Percentiles rank a stretch among this genome's conserved stretches.
Evolutionary conservation across 37 sponge, comb jelly and placozoan species (phyloP).

Genomic region (Mnemiopsis leidyi): DNA sequence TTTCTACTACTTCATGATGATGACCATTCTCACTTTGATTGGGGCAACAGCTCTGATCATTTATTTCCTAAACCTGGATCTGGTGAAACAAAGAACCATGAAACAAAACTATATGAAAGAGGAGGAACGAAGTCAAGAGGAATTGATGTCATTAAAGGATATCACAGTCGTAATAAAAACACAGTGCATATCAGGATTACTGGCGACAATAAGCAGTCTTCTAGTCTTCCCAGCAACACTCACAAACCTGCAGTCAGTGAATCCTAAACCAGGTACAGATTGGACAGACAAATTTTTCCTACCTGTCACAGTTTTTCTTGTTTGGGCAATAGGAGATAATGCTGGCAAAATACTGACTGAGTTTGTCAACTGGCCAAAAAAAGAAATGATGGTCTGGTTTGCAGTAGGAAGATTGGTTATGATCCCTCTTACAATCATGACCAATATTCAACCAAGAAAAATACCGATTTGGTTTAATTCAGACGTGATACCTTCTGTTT

Average conservation of each 20-base stretch:
- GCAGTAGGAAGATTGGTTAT: not conserved
- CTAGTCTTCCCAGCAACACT: conserved; percentile 21
- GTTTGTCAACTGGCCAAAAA: conserved; percentile 10
- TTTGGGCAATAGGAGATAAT: not conserved
- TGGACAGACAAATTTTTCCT: conserved; percentile 36
- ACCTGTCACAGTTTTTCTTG: conserved; percentile 9
- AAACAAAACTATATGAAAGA: not conserved
- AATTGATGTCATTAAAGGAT: not conserved
- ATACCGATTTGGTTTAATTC: conserved; percentile 33
- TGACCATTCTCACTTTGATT: not conserved
- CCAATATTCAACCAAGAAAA: conserved; percentile 23
- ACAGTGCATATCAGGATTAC: not conserved
- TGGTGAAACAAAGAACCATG: conserved; percentile 24
- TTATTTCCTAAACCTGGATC: conserved; percentile 27
- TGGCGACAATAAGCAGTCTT: not conserved
- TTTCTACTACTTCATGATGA: not conserved
- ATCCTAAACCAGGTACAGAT: not conserved
- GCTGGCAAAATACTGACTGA: not conserved
- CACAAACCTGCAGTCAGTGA: not conserved
- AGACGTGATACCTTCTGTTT: not conserved
- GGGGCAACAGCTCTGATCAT: not conserved
- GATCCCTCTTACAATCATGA: conserved; percentile 45
- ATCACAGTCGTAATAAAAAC: not conserved
- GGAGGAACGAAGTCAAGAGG: not conserved
- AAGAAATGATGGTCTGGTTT: not conserved